A percentile compares a stretch with the other conserved stretches of the same genome.
Conservation (phyloP, 1,140 invertebrate genomes). For the Eulimnadia texana region DNA sequence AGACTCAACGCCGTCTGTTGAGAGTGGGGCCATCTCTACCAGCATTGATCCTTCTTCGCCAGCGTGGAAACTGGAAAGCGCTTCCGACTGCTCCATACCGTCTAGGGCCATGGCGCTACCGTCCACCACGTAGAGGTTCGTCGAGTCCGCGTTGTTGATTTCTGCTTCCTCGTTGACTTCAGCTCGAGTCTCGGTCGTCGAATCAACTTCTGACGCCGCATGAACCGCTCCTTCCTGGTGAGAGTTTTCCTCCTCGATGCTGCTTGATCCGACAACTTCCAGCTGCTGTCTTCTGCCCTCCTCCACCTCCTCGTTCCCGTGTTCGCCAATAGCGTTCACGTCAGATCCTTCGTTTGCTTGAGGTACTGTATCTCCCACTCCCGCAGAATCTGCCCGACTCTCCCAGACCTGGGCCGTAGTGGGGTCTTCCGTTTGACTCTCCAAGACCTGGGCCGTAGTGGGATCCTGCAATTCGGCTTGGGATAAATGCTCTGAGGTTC, state of each 20-base stretch:
- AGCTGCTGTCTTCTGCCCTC: background rate
- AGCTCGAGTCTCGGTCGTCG: background rate
- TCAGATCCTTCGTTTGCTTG: too few relatives aligned
- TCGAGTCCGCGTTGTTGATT: background rate
- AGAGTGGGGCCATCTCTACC: slow-evolving; percentile 9
- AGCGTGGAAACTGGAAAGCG: background rate
- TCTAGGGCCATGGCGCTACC: background rate
- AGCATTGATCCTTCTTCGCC: background rate
- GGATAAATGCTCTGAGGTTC: background rate
- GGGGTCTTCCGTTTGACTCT: too few relatives aligned
- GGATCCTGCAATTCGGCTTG: too few relatives aligned
- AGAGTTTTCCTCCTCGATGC: background rate
- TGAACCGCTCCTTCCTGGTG: background rate
- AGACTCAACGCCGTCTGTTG: slow-evolving; percentile 2
- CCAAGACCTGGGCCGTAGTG: too few relatives aligned
- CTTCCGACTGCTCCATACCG: background rate
- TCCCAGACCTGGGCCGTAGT: too few relatives aligned
- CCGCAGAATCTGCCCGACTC: too few relatives aligned
- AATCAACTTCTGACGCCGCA: background rate
- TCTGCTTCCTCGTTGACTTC: background rate
- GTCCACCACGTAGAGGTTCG: slow-evolving; percentile 3
- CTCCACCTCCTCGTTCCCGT: background rate
- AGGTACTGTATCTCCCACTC: too few relatives aligned
- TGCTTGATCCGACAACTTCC: background rate
- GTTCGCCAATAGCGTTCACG: background rate